These are phyloP conservation scores for Serranus cabrilla DNA, from an alignment of 2,797 vertebrate genomes.

Conservation along the genomic window DNA sequence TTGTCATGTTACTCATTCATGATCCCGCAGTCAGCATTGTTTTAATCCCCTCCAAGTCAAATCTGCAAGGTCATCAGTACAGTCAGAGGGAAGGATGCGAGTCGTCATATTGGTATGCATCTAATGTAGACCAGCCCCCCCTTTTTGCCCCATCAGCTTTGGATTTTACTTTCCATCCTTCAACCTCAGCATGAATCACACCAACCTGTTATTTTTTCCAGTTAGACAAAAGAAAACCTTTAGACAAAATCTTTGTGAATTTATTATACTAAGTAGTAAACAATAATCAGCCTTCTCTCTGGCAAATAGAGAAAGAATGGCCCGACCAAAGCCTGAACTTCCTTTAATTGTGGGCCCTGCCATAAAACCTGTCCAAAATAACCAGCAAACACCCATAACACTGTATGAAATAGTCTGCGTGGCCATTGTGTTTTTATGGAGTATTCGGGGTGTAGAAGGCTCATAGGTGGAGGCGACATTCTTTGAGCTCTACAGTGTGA, in stretches of 20 bases:
- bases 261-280: slow-evolving; percentile 10
- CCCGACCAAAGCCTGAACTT: slow-evolving; percentile 83
- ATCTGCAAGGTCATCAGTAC: slow-evolving; percentile 59
- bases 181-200: slow-evolving; percentile 5
- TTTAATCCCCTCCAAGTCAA: slow-evolving; percentile 39
- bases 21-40: slow-evolving; percentile 27
- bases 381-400: slow-evolving; percentile 34
- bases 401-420: slow-evolving; percentile 13
- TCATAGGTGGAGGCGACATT: slow-evolving; percentile 32
- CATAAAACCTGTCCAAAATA: slow-evolving; percentile 61
- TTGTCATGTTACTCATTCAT: neutral
- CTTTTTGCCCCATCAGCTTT: slow-evolving; percentile 6
- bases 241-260: neutral
- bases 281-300: slow-evolving; percentile 31
- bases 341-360: slow-evolving; percentile 89
- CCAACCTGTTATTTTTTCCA: neutral
- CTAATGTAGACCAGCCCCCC: slow-evolving; percentile 16
- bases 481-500: slow-evolving; percentile 26
- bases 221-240: neutral
- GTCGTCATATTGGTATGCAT: slow-evolving; percentile 52
- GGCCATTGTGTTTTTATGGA: slow-evolving; percentile 54
- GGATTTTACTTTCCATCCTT: neutral
- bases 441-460: slow-evolving; percentile 11
- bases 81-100: slow-evolving; percentile 39
- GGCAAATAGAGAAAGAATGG: slow-evolving; percentile 25